These are phyloP conservation scores for Polia nebulosa DNA, from an alignment of 2,888 invertebrate species.

Conservation along the genomic window DNA sequence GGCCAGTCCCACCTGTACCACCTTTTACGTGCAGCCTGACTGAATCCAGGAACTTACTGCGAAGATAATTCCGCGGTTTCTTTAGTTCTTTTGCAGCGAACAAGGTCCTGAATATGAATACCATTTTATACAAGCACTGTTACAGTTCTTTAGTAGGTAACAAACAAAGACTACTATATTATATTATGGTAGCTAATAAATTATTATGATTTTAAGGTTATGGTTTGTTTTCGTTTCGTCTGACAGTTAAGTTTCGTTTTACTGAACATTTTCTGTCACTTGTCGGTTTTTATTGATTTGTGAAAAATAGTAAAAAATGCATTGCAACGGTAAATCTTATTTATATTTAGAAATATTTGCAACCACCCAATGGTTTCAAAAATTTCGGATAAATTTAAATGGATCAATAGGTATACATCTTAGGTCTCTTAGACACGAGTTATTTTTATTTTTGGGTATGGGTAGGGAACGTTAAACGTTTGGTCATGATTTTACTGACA, in stretches of 20 bases:
- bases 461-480: neutral
- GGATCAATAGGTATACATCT: too few species aligned
- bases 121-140: slow-evolving; percentile 80
- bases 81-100: slow-evolving; percentile 86
- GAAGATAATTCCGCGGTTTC: slow-evolving; percentile 89
- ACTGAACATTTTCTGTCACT: neutral
- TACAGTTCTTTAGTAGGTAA: neutral
- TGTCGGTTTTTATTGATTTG: neutral
- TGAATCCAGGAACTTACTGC: slow-evolving; percentile 94
- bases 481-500: too few species aligned
- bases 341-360: neutral
- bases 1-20: slow-evolving; percentile 94
- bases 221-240: slow-evolving; percentile 24
- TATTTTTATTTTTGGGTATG: neutral
- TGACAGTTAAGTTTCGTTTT: slow-evolving; percentile 26
- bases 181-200: too few species aligned
- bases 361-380: too few species aligned
- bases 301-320: neutral
- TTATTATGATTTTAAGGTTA: too few species aligned
- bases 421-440: too few species aligned
- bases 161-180: too few species aligned
- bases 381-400: too few species aligned
- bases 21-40: slow-evolving; percentile 95
- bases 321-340: neutral
- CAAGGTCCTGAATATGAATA: slow-evolving; percentile 85